Evolutionary conservation across 37 sponge, comb jelly and placozoan genomes (phyloP).

Genomic region (Aplysina aerophoba): DNA sequence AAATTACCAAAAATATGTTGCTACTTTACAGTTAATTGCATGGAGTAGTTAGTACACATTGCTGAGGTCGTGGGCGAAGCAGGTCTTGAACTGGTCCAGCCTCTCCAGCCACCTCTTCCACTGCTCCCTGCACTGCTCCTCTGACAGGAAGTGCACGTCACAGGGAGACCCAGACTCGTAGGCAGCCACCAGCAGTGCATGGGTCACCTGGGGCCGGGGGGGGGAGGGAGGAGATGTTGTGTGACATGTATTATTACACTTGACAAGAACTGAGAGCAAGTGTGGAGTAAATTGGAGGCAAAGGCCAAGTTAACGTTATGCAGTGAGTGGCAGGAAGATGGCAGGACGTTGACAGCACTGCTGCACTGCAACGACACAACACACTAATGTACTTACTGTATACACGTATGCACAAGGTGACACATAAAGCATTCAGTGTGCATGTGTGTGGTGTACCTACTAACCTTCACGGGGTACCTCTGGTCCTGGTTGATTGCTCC

Average conservation of each 20-base stretch:
- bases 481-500: constrained; percentile 77
- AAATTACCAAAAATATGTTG: no score
- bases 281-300: background rate
- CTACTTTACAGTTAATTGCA: background rate
- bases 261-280: background rate
- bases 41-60: background rate
- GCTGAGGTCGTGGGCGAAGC: constrained; percentile 39
- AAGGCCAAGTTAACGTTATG: no score
- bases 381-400: background rate
- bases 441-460: background rate
- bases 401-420: background rate
- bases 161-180: constrained; percentile 59
- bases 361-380: no score
- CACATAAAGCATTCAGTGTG: no score
- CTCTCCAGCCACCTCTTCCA: constrained; percentile 69
- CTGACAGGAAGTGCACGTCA: constrained; percentile 60
- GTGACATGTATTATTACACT: background rate
- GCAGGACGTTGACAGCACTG: no score
- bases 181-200: constrained; percentile 62
- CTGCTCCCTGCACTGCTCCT: constrained; percentile 37
- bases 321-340: background rate
- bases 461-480: constrained; percentile 66
- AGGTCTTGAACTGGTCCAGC: constrained; percentile 49
- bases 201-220: constrained; percentile 41
- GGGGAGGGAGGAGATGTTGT: background rate